Conservation (phyloP, 2,113 vertebrate species). For the cattle (Bos taurus) region DNA sequence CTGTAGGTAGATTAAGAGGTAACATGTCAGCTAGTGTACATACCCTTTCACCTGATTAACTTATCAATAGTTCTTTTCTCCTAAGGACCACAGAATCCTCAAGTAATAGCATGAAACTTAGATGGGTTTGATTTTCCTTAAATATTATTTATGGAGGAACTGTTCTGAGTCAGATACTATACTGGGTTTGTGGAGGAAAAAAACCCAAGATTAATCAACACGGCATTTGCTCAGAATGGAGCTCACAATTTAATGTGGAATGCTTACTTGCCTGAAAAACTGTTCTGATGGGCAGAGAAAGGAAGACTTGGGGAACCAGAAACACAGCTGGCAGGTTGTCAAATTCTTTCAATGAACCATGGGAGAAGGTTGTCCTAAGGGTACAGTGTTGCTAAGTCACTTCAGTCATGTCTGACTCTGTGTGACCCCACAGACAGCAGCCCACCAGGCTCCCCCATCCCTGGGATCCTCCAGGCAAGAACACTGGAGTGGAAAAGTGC, state of each 20-base stretch:
- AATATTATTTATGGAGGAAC: conserved; percentile 10
- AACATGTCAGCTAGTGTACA: not conserved
- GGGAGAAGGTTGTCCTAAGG: not conserved
- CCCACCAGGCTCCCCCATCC: no score
- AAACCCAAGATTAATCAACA: not conserved
- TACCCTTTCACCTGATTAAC: conserved; percentile 12
- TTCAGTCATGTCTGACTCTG: no score
- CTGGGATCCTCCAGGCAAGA: no score
- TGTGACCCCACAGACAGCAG: no score
- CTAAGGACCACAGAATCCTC: not conserved
- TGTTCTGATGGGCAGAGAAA: not conserved
- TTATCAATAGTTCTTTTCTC: not conserved
- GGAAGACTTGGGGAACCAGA: not conserved
- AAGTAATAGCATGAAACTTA: not conserved
- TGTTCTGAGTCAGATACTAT: not conserved
- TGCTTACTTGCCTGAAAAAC: not conserved
- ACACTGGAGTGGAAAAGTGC: no score
- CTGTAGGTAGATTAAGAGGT: not conserved
- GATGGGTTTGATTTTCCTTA: conserved; percentile 35
- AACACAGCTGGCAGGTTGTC: not conserved
- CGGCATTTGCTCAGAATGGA: not conserved
- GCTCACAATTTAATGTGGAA: not conserved
- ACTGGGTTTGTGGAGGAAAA: not conserved
- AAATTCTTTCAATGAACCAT: not conserved
- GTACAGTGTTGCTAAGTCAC: not conserved